phyloP scores from a whole-genome alignment of 2,888 invertebrate species.

The Strigamia crassipes region DNA sequence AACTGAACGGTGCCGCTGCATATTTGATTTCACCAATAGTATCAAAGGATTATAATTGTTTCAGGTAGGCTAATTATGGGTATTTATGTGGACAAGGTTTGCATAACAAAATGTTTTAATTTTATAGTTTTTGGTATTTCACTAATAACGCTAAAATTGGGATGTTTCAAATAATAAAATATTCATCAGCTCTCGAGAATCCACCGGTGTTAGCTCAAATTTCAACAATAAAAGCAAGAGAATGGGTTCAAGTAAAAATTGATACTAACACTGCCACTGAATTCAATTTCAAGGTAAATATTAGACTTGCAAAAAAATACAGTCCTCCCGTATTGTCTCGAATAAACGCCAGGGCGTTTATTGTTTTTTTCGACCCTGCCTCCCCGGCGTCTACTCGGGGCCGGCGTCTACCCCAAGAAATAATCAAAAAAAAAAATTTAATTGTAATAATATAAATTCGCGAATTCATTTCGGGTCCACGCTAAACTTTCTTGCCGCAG shows the following conservation, averaged over 20 bases:
- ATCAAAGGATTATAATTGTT: background rate
- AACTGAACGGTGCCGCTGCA: background rate
- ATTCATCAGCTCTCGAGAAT: background rate
- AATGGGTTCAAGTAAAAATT: background rate
- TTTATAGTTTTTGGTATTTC: background rate
- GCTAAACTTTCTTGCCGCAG: too few relatives aligned
- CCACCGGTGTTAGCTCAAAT: background rate
- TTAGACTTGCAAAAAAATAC: too few relatives aligned
- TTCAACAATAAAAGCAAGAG: background rate
- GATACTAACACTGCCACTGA: background rate
- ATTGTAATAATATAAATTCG: too few relatives aligned
- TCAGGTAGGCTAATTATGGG: background rate
- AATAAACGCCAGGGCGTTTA: too few relatives aligned
- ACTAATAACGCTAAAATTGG: background rate
- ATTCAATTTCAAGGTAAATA: too few relatives aligned
- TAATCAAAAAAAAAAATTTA: too few relatives aligned
- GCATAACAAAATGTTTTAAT: background rate
- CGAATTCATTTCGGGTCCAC: too few relatives aligned
- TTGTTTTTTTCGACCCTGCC: too few relatives aligned
- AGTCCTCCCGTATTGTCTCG: too few relatives aligned
- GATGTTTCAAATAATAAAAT: background rate
- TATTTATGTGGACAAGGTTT: background rate
- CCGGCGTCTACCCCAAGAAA: too few relatives aligned
- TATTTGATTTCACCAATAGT: background rate
- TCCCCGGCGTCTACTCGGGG: too few relatives aligned